phyloP scores from a whole-genome alignment of 2,797 vertebrate genomes.

The Oreochromis grahami region DNA sequence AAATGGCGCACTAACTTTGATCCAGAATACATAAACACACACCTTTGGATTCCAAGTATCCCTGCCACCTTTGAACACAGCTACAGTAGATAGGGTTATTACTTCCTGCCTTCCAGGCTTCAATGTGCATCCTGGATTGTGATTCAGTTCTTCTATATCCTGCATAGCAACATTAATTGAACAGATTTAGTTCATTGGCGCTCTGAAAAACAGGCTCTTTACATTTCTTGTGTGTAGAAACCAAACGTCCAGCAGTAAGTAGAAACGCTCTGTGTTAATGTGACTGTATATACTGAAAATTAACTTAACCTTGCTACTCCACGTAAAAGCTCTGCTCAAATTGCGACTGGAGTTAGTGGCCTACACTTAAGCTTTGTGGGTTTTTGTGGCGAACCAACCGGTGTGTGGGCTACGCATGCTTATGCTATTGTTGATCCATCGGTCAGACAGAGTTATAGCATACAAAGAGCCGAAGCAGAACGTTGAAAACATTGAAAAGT shows the following conservation, averaged over 20 bases:
- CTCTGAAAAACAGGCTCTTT: not conserved
- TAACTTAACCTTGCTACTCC: not conserved
- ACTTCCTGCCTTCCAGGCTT: not conserved
- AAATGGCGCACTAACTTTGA: not conserved
- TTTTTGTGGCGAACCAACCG: not conserved
- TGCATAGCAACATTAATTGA: not conserved
- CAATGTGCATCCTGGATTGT: not conserved
- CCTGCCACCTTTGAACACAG: not conserved
- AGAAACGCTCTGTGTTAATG: not conserved
- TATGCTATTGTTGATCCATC: not conserved
- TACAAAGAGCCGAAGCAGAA: not conserved
- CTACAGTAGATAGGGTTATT: not conserved
- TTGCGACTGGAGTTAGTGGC: not conserved
- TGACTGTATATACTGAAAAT: not conserved
- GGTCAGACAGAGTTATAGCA: fast-evolving
- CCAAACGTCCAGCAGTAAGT: not conserved
- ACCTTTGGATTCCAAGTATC: not conserved
- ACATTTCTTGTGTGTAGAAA: not conserved
- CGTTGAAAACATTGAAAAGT: not conserved
- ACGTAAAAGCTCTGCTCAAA: not conserved
- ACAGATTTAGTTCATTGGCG: not conserved
- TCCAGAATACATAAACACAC: not conserved
- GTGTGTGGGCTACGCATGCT: not conserved
- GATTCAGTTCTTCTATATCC: not conserved
- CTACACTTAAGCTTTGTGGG: not conserved